Evolutionary conservation across 2,797 vertebrate species (phyloP).

Genomic region (Gadopsis marmoratus): DNA sequence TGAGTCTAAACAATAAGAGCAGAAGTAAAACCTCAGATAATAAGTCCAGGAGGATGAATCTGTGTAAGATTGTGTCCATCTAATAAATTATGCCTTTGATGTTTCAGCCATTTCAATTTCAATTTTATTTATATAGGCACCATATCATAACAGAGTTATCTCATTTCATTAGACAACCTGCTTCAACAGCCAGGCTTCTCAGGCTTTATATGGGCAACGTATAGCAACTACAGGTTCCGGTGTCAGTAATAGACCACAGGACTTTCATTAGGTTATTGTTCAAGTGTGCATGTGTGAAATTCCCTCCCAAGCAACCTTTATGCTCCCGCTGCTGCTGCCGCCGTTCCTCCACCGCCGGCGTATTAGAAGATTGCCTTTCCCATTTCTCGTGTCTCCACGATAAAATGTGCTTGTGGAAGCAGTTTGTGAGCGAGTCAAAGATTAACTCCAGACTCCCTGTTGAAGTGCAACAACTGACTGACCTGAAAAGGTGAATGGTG

Average conservation of each 20-base stretch:
- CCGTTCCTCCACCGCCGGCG: constrained; percentile 43
- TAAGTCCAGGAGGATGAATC: constrained; percentile 39
- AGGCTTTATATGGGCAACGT: constrained; percentile 12
- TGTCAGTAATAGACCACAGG: constrained; percentile 31
- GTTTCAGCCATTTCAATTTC: constrained; percentile 32
- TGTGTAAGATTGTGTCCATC: constrained; percentile 21
- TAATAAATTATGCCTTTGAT: constrained; percentile 34
- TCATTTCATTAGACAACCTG: constrained; percentile 32
- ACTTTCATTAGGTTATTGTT: constrained; percentile 58
- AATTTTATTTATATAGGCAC: too few species aligned
- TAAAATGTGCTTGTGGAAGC: constrained; percentile 69
- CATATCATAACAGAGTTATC: too few species aligned
- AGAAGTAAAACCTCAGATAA: constrained; percentile 34
- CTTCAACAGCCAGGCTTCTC: constrained; percentile 8
- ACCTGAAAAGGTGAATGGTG: constrained; percentile 42
- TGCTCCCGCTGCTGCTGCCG: constrained; percentile 46
- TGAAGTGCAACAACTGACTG: constrained; percentile 28
- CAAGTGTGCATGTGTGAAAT: constrained; percentile 49
- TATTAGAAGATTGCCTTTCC: constrained; percentile 69
- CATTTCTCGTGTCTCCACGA: constrained; percentile 48
- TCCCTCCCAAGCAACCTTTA: constrained; percentile 55
- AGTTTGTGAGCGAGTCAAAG: constrained; percentile 57
- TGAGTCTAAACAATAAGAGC: constrained; percentile 29
- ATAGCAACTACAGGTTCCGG: constrained; percentile 6
- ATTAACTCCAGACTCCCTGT: constrained; percentile 55